phyloP scores from a whole-genome alignment of 2,113 vertebrate species.

The Desmodus rotundus region DNA sequence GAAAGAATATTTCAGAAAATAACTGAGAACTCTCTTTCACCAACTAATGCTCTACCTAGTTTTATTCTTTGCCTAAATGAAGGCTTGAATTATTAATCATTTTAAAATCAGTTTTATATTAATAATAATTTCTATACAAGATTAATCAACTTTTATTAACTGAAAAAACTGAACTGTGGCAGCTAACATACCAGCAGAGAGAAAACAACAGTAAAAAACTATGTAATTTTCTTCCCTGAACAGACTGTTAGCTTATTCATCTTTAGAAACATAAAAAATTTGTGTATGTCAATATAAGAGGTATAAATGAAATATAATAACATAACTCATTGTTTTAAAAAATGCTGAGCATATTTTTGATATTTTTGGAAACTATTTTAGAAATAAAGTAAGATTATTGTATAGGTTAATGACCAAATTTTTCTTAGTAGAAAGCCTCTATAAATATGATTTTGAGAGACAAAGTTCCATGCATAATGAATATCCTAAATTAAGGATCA shows the following conservation, averaged over 20 bases:
- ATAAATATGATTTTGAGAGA: not conserved
- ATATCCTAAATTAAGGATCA: not conserved
- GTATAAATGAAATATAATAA: constrained; percentile 10
- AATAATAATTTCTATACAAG: not conserved
- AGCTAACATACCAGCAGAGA: not conserved
- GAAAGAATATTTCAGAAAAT: not conserved
- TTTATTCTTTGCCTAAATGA: not conserved
- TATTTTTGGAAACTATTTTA: constrained; percentile 29
- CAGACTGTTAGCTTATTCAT: not conserved
- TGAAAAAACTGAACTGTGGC: not conserved
- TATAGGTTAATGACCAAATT: not conserved
- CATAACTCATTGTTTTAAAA: not conserved
- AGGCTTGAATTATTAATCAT: not conserved
- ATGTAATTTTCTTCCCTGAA: not conserved
- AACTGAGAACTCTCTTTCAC: not conserved
- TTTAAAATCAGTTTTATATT: not conserved
- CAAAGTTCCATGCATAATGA: not conserved
- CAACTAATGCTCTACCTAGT: not conserved
- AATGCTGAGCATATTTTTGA: not conserved
- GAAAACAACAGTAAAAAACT: constrained; percentile 15
- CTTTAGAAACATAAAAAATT: constrained; percentile 21
- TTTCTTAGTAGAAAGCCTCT: not conserved
- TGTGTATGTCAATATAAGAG: not conserved
- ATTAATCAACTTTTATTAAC: not conserved
- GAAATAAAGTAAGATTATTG: not conserved